Conservation (phyloP, 1,140 invertebrate genomes). For the Samia ricini region DNA sequence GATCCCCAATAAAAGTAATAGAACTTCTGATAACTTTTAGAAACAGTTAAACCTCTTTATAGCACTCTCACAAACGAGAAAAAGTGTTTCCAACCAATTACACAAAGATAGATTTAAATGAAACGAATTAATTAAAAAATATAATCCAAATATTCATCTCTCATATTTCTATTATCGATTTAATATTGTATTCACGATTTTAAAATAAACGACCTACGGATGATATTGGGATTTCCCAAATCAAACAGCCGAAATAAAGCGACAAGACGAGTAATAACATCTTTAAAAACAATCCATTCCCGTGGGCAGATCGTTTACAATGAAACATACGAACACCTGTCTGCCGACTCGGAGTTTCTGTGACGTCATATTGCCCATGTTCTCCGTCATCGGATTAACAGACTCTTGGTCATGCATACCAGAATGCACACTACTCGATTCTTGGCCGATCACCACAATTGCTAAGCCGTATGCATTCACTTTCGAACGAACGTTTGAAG, state of each 20-base stretch:
- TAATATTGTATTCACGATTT: too few relatives aligned
- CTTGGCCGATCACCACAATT: not conserved
- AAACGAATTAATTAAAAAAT: too few relatives aligned
- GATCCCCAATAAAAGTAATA: too few relatives aligned
- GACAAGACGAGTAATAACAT: not conserved
- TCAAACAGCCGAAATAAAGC: not conserved
- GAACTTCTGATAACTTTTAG: too few relatives aligned
- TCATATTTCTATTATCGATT: too few relatives aligned
- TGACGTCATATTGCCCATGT: not conserved
- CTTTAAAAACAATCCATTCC: not conserved
- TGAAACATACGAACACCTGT: not conserved
- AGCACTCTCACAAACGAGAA: too few relatives aligned
- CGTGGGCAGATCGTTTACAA: not conserved
- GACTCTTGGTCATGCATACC: not conserved
- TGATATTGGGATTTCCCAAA: not conserved
- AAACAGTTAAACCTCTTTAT: too few relatives aligned
- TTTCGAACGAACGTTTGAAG: not conserved
- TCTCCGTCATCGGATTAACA: not conserved
- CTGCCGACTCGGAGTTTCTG: not conserved
- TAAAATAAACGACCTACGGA: not conserved
- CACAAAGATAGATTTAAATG: too few relatives aligned
- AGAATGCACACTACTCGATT: not conserved
- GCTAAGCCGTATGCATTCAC: not conserved
- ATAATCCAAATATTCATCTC: too few relatives aligned
- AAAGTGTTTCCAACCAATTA: too few relatives aligned